These are phyloP conservation scores for Zootermopsis nevadensis DNA, from an alignment of 2,888 invertebrate genomes.

Conservation along the genomic window DNA sequence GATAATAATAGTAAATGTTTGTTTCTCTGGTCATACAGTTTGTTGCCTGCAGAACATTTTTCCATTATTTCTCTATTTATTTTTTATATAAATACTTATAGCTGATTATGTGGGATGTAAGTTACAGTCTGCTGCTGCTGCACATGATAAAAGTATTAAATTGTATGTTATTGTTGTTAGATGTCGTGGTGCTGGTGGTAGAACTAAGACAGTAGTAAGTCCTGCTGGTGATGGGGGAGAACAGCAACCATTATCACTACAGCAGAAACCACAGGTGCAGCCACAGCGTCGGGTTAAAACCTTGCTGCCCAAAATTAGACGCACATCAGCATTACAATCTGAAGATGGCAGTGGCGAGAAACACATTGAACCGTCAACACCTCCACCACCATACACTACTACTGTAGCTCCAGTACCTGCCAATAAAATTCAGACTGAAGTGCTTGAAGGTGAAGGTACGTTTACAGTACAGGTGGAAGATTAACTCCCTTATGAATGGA, in stretches of 20 bases:
- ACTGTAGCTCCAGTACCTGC: conserved; percentile 8
- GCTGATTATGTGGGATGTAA: too few species aligned
- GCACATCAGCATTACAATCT: not conserved
- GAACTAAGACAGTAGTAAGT: not conserved
- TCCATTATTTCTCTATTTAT: too few species aligned
- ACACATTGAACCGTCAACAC: not conserved
- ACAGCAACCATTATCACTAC: not conserved
- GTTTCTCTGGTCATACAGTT: too few species aligned
- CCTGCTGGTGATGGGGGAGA: conserved; percentile 10
- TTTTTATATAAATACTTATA: too few species aligned
- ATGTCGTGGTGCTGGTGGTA: not conserved
- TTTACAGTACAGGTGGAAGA: too few species aligned
- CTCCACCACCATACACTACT: conserved; percentile 39
- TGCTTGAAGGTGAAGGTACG: conserved; percentile 28
- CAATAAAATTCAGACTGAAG: not conserved
- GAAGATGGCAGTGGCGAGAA: conserved; percentile 1
- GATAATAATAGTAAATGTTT: too few species aligned
- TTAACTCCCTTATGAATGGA: too few species aligned
- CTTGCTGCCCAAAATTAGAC: conserved; percentile 43
- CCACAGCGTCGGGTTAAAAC: conserved; percentile 42
- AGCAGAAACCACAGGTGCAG: not conserved
- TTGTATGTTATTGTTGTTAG: too few species aligned
- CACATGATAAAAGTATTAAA: too few species aligned
- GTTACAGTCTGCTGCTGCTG: too few species aligned
- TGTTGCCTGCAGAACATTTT: too few species aligned